Conservation (phyloP, 2,888 invertebrate genomes). For the Melipona bicolor region DNA sequence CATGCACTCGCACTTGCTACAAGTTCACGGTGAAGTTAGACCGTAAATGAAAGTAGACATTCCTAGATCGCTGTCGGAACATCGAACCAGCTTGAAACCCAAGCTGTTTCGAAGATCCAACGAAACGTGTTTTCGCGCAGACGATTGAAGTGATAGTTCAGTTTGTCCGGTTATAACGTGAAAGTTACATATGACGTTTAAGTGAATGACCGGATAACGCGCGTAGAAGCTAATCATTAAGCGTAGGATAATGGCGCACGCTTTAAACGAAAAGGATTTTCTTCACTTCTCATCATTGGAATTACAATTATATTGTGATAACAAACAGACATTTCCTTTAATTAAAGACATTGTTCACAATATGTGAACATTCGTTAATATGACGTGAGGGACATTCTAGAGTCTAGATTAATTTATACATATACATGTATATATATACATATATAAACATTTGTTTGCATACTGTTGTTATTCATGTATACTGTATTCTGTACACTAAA, state of each 20-base stretch:
- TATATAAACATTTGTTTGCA: too few relatives aligned
- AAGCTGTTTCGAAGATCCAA: constrained; percentile 27
- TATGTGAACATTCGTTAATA: too few relatives aligned
- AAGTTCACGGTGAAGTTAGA: constrained; percentile 44
- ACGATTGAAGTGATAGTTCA: constrained; percentile 43
- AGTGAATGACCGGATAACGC: constrained; percentile 63
- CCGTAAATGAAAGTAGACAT: constrained; percentile 62
- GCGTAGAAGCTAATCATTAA: constrained; percentile 35
- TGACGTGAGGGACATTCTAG: too few relatives aligned
- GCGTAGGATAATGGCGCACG: constrained; percentile 20
- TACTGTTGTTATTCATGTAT: too few relatives aligned
- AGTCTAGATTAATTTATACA: too few relatives aligned
- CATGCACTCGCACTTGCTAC: constrained; percentile 52
- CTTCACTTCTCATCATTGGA: not conserved
- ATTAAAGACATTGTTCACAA: too few relatives aligned
- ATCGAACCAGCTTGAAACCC: constrained; percentile 49
- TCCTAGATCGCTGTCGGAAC: constrained; percentile 36
- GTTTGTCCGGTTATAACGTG: constrained; percentile 52
- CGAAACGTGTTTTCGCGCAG: constrained; percentile 46
- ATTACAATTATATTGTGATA: not conserved
- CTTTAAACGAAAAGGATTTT: not conserved
- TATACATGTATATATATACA: too few relatives aligned
- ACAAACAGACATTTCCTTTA: too few relatives aligned
- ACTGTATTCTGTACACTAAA: too few relatives aligned
- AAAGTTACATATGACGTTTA: constrained; percentile 62